Evolutionary conservation across 2,797 vertebrate genomes (phyloP).

Genomic region (Pipistrellus pipistrellus): DNA sequence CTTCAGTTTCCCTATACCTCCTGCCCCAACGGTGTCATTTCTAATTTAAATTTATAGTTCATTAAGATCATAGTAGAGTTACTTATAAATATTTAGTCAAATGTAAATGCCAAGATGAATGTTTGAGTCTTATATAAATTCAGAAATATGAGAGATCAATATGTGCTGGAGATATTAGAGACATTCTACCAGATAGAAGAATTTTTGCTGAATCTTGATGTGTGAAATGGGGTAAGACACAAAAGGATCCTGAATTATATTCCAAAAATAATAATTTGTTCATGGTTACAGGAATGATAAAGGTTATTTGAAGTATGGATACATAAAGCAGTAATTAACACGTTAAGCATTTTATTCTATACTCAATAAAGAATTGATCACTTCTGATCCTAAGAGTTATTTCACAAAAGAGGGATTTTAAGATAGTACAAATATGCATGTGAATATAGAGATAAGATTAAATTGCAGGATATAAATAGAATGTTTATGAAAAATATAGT

Average conservation of each 20-base stretch:
- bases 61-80: background rate
- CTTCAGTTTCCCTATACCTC: no score
- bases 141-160: background rate
- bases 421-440: background rate
- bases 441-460: background rate
- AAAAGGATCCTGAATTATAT: background rate
- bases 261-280: background rate
- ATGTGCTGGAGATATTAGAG: background rate
- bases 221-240: background rate
- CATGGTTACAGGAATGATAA: background rate
- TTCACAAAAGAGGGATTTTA: background rate
- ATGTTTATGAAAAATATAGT: background rate
- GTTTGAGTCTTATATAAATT: background rate
- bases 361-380: background rate
- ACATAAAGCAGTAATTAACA: background rate
- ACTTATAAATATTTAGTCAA: background rate
- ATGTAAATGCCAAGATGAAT: background rate
- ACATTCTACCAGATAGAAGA: background rate
- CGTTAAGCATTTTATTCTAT: background rate
- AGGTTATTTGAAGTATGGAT: background rate
- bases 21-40: background rate
- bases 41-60: background rate
- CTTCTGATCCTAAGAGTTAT: background rate
- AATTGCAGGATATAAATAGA: background rate
- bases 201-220: background rate